Evolutionary conservation across 1,140 invertebrate species (phyloP).

Genomic region (Campoletis sonorensis): DNA sequence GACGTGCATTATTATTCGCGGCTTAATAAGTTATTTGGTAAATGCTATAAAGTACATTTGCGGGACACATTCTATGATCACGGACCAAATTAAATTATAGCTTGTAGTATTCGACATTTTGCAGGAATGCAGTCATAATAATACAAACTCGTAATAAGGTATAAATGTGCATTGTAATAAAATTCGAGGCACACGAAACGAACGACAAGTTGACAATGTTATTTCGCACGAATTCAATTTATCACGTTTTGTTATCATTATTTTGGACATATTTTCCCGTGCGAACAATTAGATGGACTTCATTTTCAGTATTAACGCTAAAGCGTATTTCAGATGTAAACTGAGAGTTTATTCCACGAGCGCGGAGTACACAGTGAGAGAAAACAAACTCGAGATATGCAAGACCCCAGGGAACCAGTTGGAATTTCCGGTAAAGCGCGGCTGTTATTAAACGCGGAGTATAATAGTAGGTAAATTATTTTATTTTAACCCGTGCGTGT

Average conservation of each 20-base stretch:
- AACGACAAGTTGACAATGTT: no score
- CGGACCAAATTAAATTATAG: no score
- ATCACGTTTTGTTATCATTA: conserved; percentile 12
- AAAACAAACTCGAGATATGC: background rate
- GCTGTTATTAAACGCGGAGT: conserved; percentile 45
- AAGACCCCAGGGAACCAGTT: background rate
- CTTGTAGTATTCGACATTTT: no score
- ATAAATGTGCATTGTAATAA: no score
- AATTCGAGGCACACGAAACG: no score
- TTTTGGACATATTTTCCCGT: conserved; percentile 21
- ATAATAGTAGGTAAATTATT: conserved; percentile 44
- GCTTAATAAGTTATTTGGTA: no score
- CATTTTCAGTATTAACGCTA: conserved; percentile 40
- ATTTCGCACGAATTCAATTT: no score
- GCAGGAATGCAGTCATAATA: no score
- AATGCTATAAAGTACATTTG: no score
- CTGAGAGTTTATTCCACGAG: conserved; percentile 8
- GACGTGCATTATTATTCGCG: no score
- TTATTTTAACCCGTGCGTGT: conserved; percentile 19
- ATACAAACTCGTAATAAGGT: no score
- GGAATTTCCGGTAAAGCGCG: conserved; percentile 8
- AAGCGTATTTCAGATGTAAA: background rate
- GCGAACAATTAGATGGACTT: conserved; percentile 20
- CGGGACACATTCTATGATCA: no score
- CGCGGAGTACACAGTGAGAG: background rate